Conservation (phyloP, 2,113 vertebrate species). For the Cercopithecus mona region DNA sequence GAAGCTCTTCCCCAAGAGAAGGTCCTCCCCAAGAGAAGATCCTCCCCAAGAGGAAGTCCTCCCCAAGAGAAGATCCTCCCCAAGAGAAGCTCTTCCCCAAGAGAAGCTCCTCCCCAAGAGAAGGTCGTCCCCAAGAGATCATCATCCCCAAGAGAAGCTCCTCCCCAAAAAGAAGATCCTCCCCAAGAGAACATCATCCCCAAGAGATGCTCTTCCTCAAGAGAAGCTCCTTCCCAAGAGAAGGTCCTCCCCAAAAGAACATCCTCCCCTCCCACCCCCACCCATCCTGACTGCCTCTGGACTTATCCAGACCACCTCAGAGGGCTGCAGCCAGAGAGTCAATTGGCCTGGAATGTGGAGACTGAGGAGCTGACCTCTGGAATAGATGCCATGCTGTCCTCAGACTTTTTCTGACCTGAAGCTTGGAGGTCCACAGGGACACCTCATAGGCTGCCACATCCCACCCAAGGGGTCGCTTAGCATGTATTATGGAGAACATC, state of each 20-base stretch:
- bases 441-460: neutral
- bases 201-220: too few species aligned
- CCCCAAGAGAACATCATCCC: neutral
- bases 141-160: too few species aligned
- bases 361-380: neutral
- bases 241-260: too few species aligned
- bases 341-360: neutral
- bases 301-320: neutral
- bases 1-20: too few species aligned
- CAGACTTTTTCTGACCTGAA: neutral
- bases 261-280: neutral
- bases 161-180: too few species aligned
- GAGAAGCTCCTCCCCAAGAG: too few species aligned
- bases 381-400: neutral
- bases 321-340: neutral
- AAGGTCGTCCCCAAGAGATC: too few species aligned
- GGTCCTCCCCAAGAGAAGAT: fast-evolving
- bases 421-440: fast-evolving
- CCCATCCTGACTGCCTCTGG: neutral
- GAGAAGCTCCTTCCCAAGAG: too few species aligned
- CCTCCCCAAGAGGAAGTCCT: too few species aligned
- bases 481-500: neutral
- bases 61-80: too few species aligned
- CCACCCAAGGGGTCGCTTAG: fast-evolving
- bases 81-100: neutral